Base-by-base conservation (phyloP, 2,113 vertebrate genomes). In the Chauna torquata region DNA sequence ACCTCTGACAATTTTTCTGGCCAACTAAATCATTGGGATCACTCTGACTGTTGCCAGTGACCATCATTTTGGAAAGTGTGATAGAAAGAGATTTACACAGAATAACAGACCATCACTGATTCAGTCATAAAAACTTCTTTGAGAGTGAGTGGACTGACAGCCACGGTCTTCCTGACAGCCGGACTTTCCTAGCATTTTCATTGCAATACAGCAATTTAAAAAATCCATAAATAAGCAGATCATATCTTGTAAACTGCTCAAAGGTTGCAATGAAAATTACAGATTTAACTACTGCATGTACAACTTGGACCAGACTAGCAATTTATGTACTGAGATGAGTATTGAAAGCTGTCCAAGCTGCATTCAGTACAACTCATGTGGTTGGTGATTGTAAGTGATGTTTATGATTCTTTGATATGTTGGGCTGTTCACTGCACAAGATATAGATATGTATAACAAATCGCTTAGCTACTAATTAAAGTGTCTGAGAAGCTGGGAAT, bases 171-270 rank as follows among this genome's bases (percentile, higher is more conserved):
- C 65, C 25, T 32, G 23, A 30, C 62, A 77, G 36, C 8, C 85
- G 88, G 50, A 12, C n/a, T 84, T 87, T 8, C 76, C 42, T 49
- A 52, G 72, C 44, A 77, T 88, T 27, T 55, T 70, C 68, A 75
- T n/a, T 78, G 81, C 66, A 81, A 68, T 32, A 59, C 47, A 81
- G 72, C 55, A 94, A 81, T 86, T 92, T 71, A 88, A 88, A 69
- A 74, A 88, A 58, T 54, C 88, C 64, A 42, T 88, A 86, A 93
- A 83, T 79, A 94, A 78, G 49, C 55, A 86, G 71, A n/a, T 78
- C 18, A 1, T 45, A 55, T 49, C 78, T 80, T 49, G 66, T 81
- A 85, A 93, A 59, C 36, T 62, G 54, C 94, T 95, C 90, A 90
- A 94, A 92, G 69, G 55, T 77, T 88, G 86, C 52, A 64, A 4